phyloP scores from a whole-genome alignment of 2,888 invertebrate genomes.

The Agrilus mali region DNA sequence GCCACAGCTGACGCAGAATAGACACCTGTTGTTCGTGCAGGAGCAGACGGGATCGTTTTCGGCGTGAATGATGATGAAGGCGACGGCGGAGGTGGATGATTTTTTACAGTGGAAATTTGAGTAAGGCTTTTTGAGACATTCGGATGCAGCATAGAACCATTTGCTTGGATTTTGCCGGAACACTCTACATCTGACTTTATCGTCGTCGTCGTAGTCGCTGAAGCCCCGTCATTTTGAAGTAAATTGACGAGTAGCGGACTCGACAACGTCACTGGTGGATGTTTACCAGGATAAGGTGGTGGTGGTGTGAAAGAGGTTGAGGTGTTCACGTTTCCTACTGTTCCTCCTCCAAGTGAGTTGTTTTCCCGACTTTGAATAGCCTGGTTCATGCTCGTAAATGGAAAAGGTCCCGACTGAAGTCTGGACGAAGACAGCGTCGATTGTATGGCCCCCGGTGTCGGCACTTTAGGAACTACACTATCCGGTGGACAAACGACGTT shows the following conservation, averaged over 20 bases:
- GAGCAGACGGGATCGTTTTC: conserved; percentile 2
- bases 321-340: conserved; percentile 12
- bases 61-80: conserved; percentile 4
- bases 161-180: background rate
- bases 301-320: conserved; percentile 26
- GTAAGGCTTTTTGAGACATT: conserved; percentile 7
- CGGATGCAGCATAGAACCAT: conserved; percentile 1
- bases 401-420: conserved; percentile 55
- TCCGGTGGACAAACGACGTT: conserved; percentile 82
- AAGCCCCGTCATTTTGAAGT: conserved; percentile 68
- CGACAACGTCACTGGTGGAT: conserved; percentile 55
- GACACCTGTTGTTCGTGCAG: too few relatives aligned
- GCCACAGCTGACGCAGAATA: conserved; percentile 3
- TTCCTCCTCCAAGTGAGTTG: conserved; percentile 13
- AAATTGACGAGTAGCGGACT: conserved; percentile 86
- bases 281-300: conserved; percentile 35
- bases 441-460: conserved; percentile 19
- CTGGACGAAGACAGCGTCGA: conserved; percentile 26
- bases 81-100: conserved; percentile 1
- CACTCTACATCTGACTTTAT: conserved; percentile 15
- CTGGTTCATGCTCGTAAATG: conserved; percentile 86
- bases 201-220: conserved; percentile 16
- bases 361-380: conserved; percentile 63
- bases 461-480: conserved; percentile 33
- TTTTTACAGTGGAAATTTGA: conserved; percentile 4